A percentile compares a stretch with the other conserved stretches of the same genome.
Conservation (phyloP, 2,797 vertebrate genomes). For the Lepus townsendii region DNA sequence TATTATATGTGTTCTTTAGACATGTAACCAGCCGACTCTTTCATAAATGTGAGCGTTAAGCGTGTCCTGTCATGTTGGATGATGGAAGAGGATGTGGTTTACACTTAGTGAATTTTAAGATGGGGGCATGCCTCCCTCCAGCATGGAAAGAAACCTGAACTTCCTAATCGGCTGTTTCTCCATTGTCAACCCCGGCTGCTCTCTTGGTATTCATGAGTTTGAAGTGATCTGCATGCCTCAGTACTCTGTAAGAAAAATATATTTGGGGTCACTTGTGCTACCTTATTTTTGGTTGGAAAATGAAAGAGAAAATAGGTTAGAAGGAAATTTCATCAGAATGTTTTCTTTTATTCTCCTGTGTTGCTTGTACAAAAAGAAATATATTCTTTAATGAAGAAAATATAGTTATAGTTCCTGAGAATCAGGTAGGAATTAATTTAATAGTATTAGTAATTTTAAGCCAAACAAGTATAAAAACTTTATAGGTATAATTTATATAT, state of each 20-base stretch:
- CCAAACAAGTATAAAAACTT: slow-evolving; percentile 32
- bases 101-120: slow-evolving; percentile 15
- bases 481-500: neutral
- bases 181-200: slow-evolving; percentile 4
- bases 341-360: slow-evolving; percentile 30
- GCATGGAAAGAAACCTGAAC: neutral
- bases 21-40: neutral
- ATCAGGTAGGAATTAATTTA: neutral
- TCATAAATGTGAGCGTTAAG: neutral
- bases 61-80: neutral
- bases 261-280: neutral
- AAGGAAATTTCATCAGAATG: slow-evolving; percentile 27
- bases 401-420: neutral
- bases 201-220: slow-evolving; percentile 40
- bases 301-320: neutral
- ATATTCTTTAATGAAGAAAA: slow-evolving; percentile 22
- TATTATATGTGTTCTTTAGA: neutral
- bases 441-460: slow-evolving; percentile 12
- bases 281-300: slow-evolving; percentile 14
- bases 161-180: neutral
- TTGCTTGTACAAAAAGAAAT: slow-evolving; percentile 29
- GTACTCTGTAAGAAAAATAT: neutral
- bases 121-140: neutral
- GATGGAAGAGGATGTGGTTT: slow-evolving; percentile 20
- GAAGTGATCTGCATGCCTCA: neutral